Base-by-base conservation (phyloP, 2,888 invertebrate species). In the Boloria euphrosyne region DNA sequence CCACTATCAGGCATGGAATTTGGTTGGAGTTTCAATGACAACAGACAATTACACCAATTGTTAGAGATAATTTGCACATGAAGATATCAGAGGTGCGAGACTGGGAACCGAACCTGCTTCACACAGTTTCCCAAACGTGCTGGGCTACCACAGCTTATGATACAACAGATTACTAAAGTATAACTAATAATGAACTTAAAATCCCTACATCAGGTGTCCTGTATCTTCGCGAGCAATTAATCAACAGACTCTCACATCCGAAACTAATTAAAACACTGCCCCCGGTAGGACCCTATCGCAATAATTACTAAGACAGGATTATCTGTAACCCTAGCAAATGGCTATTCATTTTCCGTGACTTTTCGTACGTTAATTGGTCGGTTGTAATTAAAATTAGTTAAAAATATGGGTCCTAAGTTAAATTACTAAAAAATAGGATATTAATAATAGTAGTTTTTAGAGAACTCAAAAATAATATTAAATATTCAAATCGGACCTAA, bases 221-320 rank as follows among this genome's bases (percentile, higher is more conserved):
- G 27, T 51, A 62, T 71, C 66, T 75, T 71, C 72, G 72, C 75
- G 73, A 75, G 78, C 79, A 82, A 85, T 86, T 86, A 83, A 85
- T 85, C 81, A 75, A 72, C 73, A 71, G 67, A 61, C 73, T 67
- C 75, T 73, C 71, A 71, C 71, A 78, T 85, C 85, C 81, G 81
- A 80, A 81, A 81, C 84, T 88, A 86, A 87, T 88, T 88, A 86
- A 87, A 87, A 83, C 84, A 83, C 76, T 78, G 80, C 81, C 77
- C 62, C 69, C 80, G 81, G 81, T 73, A 65, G 62, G 63, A 72
- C 81, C 80, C 83, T 83, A 83, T 85, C 81, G 78, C 83, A 83
- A 86, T 87, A 85, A 85, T 87, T 85, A 83, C 78, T 75, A 76
- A 75, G 78, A 76, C 77, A 76, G 71, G 82, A 80, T 82, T 82